These are phyloP conservation scores for Rhinogobius similis DNA, from an alignment of 2,113 vertebrate genomes.

Conservation along the genomic window DNA sequence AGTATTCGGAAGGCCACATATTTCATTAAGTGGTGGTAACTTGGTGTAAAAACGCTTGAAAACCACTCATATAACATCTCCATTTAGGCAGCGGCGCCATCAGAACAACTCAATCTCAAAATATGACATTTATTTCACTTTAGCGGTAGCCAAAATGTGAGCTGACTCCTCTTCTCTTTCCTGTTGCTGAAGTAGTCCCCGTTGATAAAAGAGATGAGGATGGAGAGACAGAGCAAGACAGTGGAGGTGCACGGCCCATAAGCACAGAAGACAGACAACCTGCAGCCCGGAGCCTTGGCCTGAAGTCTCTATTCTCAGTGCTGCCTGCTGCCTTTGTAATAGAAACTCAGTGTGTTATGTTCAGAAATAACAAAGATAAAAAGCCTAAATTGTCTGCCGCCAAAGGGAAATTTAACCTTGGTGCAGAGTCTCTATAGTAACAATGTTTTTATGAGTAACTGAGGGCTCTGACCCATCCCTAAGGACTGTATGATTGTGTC, in stretches of 20 bases:
- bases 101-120: not conserved
- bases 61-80: no score
- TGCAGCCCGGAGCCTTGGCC: slow-evolving; percentile 25
- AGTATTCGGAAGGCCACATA: no score
- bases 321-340: slow-evolving; percentile 29
- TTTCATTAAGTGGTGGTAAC: no score
- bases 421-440: slow-evolving; percentile 19
- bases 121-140: not conserved
- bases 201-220: slow-evolving; percentile 38
- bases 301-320: slow-evolving; percentile 38
- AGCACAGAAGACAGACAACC: slow-evolving; percentile 45
- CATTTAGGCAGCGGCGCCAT: no score
- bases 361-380: slow-evolving; percentile 41
- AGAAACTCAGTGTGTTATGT: slow-evolving; percentile 20
- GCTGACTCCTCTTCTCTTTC: not conserved
- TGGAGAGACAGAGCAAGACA: not conserved
- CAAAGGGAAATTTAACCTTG: slow-evolving; percentile 35
- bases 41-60: no score
- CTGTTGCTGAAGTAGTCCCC: slow-evolving; percentile 20
- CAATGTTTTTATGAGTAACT: slow-evolving; percentile 19
- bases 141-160: not conserved
- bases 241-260: slow-evolving; percentile 34
- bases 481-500: slow-evolving; percentile 6
- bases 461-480: slow-evolving; percentile 12
- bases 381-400: slow-evolving; percentile 22